Base-by-base conservation (phyloP, 1,140 invertebrate species). In the Drosophila micromelanica region DNA sequence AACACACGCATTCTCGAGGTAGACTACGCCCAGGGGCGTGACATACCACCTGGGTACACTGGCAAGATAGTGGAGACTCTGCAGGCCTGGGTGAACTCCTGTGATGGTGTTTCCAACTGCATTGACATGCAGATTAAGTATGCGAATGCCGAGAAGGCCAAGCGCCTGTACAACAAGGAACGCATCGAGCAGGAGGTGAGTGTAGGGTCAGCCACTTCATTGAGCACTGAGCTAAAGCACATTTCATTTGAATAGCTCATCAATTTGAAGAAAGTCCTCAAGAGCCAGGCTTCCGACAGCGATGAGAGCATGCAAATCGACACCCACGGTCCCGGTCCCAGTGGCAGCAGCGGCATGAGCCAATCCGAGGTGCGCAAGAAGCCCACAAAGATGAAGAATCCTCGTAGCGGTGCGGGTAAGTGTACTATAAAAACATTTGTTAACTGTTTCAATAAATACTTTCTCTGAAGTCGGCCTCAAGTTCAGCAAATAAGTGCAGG, bases 1-100 rank as follows among this genome's bases (percentile, higher is more conserved):
- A 97, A 98, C 87, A 98, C 98, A 92, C 96, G 96, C 71, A 95
- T 97, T 73, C 93, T 99, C 38, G 98, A 99, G 92, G 96, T 99
- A 1, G 98, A 99, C 92, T 98, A 97, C 87, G 97, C 98, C 0
- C 95, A 99, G 38, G 98, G 98, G 0, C 93, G 98, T 17, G 98
- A 99, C 92, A 98, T 99, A 45, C 94, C 95, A 51, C 93, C 95
- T 0, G 96, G 96, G 20, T 96, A 98, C 91, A 94, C 97, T 6
- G 94, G 95, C 27, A 93, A 94, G 45, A 97, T 98, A 42, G 95
- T 96, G 2, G 94, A 95, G 55, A 97, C 97, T 11, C 92, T 98
- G n/a, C 95, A 96, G 67, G 95, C 96, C 72, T 98, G 97, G 97
- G 98, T 97, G 91, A 95, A 97, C 72, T 96, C 97, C 5, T 99